Evolutionary conservation across 2,113 vertebrate genomes (phyloP).

Genomic region (Camelus bactrianus): DNA sequence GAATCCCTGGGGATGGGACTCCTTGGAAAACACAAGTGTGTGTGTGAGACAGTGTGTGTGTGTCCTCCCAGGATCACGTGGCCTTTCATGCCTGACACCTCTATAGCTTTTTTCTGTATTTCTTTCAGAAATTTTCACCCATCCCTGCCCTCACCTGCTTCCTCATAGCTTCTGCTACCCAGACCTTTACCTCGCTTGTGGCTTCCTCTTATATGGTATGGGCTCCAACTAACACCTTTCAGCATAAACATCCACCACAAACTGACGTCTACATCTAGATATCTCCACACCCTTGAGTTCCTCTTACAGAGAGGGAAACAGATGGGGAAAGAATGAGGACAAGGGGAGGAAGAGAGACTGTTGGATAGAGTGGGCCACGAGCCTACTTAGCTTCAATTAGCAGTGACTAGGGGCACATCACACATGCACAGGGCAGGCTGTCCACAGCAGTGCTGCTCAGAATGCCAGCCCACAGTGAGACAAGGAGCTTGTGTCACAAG

Average conservation of each 20-base stretch:
- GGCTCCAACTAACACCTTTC: background rate
- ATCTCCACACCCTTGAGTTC: background rate
- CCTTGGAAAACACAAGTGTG: background rate
- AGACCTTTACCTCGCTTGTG: background rate
- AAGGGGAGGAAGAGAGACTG: background rate
- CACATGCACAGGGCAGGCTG: background rate
- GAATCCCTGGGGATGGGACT: background rate
- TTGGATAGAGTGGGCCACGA: accelerated
- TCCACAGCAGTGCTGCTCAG: background rate
- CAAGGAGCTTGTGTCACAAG: background rate
- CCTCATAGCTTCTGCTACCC: background rate
- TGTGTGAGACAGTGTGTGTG: background rate
- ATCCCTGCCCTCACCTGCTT: background rate
- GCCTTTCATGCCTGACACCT: background rate
- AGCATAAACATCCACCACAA: background rate
- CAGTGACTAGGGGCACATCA: background rate
- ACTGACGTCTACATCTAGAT: background rate
- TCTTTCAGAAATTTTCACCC: background rate
- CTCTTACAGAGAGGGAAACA: background rate
- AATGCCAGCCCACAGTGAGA: background rate
- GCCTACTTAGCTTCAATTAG: background rate
- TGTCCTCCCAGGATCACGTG: background rate
- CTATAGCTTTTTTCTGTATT: background rate
- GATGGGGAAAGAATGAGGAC: background rate
- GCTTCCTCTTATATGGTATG: background rate